Percentiles rank a stretch among this genome's conserved stretches.
phyloP scores from a whole-genome alignment of 92 coral and sea anemone genomes.

The Blastomussa wellsi region DNA sequence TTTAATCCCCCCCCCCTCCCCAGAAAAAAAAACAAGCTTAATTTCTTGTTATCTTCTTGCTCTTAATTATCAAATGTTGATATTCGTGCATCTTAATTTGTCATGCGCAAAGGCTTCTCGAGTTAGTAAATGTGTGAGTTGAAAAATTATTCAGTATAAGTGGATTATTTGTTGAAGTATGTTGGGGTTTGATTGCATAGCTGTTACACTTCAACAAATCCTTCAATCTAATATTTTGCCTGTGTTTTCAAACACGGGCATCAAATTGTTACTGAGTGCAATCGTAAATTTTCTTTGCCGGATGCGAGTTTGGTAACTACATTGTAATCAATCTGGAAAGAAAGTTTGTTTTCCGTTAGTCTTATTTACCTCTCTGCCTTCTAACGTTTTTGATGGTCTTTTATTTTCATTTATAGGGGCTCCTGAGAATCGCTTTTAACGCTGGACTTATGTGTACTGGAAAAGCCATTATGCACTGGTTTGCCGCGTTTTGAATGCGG shows the following conservation, averaged over 20 bases:
- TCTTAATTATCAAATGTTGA: neutral
- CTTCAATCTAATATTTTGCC: neutral
- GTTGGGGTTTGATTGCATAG: neutral
- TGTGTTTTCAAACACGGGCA: neutral
- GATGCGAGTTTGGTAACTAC: neutral
- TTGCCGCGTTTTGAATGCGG: neutral
- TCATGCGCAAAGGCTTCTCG: neutral
- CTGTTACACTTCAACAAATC: neutral
- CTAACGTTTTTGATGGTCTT: neutral
- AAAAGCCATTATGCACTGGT: neutral
- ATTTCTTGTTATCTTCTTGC: neutral
- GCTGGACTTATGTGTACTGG: neutral
- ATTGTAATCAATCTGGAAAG: neutral
- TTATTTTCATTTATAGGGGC: neutral
- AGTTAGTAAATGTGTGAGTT: neutral
- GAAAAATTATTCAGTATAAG: neutral
- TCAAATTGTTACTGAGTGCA: neutral
- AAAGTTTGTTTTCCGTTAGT: neutral
- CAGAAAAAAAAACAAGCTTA: neutral
- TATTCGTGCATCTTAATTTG: neutral
- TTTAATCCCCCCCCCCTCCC: too few relatives aligned
- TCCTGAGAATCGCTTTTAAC: neutral
- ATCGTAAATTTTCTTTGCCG: neutral
- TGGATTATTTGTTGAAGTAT: neutral
- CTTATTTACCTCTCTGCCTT: neutral